These are phyloP conservation scores for Drosophila leontia DNA, from an alignment of 1,140 invertebrate genomes.

Conservation along the genomic window DNA sequence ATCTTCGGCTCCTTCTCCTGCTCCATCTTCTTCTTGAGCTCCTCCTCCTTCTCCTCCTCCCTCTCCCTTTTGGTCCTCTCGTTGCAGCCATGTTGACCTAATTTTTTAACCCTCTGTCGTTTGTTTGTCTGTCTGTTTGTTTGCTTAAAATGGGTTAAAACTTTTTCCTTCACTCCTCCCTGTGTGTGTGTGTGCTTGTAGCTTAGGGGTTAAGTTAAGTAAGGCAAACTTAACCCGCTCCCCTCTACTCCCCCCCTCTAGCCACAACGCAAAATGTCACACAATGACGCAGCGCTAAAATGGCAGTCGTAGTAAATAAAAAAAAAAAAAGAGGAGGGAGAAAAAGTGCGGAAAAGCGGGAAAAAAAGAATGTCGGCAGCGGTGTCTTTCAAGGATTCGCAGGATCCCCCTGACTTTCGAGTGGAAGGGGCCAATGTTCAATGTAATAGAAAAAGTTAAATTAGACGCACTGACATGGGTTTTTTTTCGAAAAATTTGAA, in stretches of 20 bases:
- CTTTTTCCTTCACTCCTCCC: conserved; percentile 32
- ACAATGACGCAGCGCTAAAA: conserved; percentile 76
- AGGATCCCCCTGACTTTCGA: conserved; percentile 28
- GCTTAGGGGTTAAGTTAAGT: conserved; percentile 61
- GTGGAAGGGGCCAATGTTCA: conserved; percentile 58
- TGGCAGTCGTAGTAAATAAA: conserved; percentile 49
- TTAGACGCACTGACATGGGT: conserved; percentile 68
- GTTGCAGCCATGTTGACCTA: conserved; percentile 57
- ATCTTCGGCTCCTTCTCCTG: not conserved
- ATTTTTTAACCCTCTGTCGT: conserved; percentile 54
- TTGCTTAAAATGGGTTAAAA: conserved; percentile 75
- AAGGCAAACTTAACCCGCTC: conserved; percentile 58
- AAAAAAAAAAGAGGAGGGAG: conserved; percentile 9
- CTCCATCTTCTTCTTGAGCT: not conserved
- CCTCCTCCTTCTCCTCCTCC: too few relatives aligned
- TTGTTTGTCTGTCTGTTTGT: conserved; percentile 68
- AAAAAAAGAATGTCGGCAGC: conserved; percentile 31
- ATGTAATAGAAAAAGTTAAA: conserved; percentile 82
- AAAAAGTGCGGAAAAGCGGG: not conserved
- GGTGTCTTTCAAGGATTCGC: conserved; percentile 67
- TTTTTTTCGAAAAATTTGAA: not conserved
- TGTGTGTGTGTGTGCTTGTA: conserved; percentile 27
- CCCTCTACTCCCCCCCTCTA: not conserved
- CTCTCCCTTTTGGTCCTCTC: conserved; percentile 4
- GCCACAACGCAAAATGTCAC: conserved; percentile 66